Percentiles rank a stretch among this genome's conserved stretches.
These are phyloP conservation scores for Nothoprocta pentlandii DNA, from an alignment of 2,113 vertebrate genomes.

Conservation along the genomic window DNA sequence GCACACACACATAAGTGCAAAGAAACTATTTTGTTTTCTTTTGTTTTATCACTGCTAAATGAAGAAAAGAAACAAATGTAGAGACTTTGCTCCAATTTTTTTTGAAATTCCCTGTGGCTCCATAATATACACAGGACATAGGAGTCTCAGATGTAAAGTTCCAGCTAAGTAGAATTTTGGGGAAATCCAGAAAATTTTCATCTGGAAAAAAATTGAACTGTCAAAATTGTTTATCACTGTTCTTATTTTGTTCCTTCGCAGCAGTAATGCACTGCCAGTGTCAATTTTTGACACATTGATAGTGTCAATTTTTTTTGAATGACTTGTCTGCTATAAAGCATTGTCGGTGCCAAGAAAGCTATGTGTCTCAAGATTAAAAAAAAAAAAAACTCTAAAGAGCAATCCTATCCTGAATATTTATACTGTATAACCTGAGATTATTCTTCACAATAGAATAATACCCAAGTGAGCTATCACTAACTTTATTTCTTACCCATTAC, in stretches of 20 bases:
- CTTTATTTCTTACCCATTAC: conserved; percentile 17
- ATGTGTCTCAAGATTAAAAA: background rate
- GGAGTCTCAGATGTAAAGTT: background rate
- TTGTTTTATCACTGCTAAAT: background rate
- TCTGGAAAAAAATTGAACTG: background rate
- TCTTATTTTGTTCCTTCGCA: background rate
- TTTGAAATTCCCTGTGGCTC: background rate
- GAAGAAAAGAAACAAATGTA: background rate
- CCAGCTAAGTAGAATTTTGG: background rate
- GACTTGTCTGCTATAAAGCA: background rate
- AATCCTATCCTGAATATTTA: background rate
- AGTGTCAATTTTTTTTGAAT: background rate
- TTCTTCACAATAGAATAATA: background rate
- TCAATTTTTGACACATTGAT: background rate
- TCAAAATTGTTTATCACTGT: background rate
- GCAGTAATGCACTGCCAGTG: background rate
- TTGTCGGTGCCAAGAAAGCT: background rate
- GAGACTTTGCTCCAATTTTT: background rate
- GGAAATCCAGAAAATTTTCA: background rate
- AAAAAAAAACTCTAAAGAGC: background rate
- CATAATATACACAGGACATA: background rate
- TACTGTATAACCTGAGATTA: conserved; percentile 17
- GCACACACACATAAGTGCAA: background rate
- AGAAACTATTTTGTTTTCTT: background rate
- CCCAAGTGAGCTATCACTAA: conserved; percentile 2